Base-by-base conservation (phyloP, 2,888 invertebrate species). In the Tetrapedia diversipes region DNA sequence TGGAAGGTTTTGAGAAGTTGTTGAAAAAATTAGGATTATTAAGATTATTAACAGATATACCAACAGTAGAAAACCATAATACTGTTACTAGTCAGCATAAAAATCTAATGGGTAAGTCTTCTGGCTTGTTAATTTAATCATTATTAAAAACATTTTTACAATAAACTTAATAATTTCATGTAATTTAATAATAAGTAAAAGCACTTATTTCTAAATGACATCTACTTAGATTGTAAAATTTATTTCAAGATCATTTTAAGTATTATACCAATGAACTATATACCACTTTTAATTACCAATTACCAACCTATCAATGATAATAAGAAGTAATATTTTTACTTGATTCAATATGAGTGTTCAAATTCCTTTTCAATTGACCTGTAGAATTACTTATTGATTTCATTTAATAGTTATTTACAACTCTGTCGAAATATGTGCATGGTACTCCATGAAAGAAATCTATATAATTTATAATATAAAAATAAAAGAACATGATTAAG, bases 1-100 rank as follows among this genome's bases (percentile, higher is more conserved):
- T 96, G 92, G 93, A 94, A 4, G 95, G 95, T n/a, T 96, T 97
- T 85, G 94, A 95, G 80, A 94, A 92, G 64, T 93, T 96, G 92
- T 92, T 96, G 11, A 92, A 92, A 61, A 94, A 93, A 51, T 86
- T 96, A 80, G 94, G 94, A 22, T 91, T 95, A 4, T 90, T 93
- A 66, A 93, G 93, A 73, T 89, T 95, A 78, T 89, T 94, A 27
- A 90, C 92, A 14, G 93, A 93, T 19, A 92, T 39, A 19, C 72
- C 79, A 41, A 68, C 47, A 32, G 43, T 65, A 4, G 87, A 86
- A 43, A 67, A 56, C 39, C 76, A 61, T 49, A 81, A 77, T 56
- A 75, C 74, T 51, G 70, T 81, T 64, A 81, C 78, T 79, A 86
- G 81, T 84, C 81, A 63, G 61, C 61, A 81, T 22, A 84, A 86